Evolutionary conservation across 2,797 vertebrate species (phyloP).

Genomic region (Alauda arvensis): DNA sequence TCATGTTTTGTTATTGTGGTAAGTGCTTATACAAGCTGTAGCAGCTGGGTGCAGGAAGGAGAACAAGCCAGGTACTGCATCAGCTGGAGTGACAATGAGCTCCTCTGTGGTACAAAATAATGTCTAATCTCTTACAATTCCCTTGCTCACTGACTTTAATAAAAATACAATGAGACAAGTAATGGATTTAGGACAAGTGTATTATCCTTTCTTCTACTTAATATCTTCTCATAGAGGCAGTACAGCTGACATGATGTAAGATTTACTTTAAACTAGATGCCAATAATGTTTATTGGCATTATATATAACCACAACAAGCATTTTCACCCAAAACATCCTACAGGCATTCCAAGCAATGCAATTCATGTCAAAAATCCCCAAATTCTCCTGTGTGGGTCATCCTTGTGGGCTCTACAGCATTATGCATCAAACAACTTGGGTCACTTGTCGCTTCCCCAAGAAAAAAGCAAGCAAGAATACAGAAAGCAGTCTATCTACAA

Average conservation of each 20-base stretch:
- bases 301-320: neutral
- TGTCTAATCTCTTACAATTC: slow-evolving; percentile 46
- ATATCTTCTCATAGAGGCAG: neutral
- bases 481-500: neutral
- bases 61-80: slow-evolving; percentile 16
- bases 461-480: neutral
- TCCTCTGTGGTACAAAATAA: slow-evolving; percentile 22
- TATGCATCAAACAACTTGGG: neutral
- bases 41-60: neutral
- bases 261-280: neutral
- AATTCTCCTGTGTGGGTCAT: neutral
- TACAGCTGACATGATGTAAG: neutral
- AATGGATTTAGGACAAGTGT: slow-evolving; percentile 36
- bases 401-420: neutral
- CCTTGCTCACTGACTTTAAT: slow-evolving; percentile 34
- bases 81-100: neutral
- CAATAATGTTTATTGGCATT: neutral
- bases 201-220: slow-evolving; percentile 11
- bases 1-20: neutral
- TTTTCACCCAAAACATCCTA: neutral
- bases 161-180: slow-evolving; percentile 38
- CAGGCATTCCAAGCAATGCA: neutral
- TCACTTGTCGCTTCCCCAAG: neutral
- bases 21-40: slow-evolving; percentile 16
- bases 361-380: neutral